Conservation (phyloP, 2,888 invertebrate species). For the Drosophila histrio region DNA sequence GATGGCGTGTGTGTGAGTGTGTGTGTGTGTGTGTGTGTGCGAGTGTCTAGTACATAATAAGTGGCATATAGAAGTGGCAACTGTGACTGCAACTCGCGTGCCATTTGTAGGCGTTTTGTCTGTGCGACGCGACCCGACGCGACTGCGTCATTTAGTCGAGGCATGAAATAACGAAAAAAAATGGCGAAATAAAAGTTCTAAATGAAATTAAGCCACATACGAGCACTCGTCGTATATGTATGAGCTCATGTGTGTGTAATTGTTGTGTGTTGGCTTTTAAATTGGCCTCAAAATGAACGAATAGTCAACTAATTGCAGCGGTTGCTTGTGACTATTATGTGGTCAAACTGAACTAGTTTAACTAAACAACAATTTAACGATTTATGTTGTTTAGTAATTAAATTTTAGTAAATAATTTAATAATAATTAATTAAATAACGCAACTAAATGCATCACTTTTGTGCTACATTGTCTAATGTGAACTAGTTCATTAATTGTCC, state of each 20-base stretch:
- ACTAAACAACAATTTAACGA: not conserved
- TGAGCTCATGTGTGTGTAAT: not conserved
- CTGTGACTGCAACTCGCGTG: conserved; percentile 52
- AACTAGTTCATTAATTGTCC: too few relatives aligned
- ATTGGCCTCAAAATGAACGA: conserved; percentile 31
- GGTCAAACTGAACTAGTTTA: not conserved
- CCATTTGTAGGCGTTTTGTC: conserved; percentile 48
- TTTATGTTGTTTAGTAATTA: too few relatives aligned
- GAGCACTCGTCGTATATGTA: not conserved
- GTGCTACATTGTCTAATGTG: too few relatives aligned
- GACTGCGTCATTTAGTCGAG: conserved; percentile 21
- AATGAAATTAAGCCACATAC: conserved; percentile 42
- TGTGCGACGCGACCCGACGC: conserved; percentile 13
- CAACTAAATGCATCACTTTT: too few relatives aligned
- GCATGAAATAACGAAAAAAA: conserved; percentile 9
- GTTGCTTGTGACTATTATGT: conserved; percentile 20
- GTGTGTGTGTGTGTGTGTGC: conserved; percentile 6
- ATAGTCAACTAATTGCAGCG: conserved; percentile 37
- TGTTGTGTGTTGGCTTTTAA: conserved; percentile 31
- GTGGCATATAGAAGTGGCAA: conserved; percentile 52
- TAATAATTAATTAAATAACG: too few relatives aligned
- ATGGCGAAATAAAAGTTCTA: conserved; percentile 24
- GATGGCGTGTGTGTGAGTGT: conserved; percentile 16
- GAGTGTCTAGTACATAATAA: conserved; percentile 49
- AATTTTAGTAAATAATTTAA: too few relatives aligned